A percentile compares a stretch with the other conserved stretches of the same genome.
Evolutionary conservation across 2,113 vertebrate species (phyloP).

Genomic region (Callithrix jacchus): DNA sequence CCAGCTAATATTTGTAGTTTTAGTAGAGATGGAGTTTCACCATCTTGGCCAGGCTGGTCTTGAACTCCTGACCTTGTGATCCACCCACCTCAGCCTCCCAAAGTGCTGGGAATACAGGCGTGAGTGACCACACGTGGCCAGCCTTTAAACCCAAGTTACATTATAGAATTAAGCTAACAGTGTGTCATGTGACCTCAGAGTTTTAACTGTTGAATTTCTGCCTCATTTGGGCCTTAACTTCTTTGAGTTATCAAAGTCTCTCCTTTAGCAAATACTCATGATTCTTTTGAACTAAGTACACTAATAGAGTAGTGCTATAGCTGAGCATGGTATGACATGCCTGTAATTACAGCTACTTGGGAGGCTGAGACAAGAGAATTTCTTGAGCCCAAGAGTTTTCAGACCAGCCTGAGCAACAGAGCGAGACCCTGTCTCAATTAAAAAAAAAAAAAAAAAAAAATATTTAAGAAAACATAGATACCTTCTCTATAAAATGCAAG

Average conservation of each 20-base stretch:
- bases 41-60: too few species aligned
- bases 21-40: too few species aligned
- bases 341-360: neutral
- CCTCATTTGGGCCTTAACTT: neutral
- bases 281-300: constrained; percentile 1
- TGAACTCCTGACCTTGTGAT: too few species aligned
- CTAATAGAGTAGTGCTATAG: neutral
- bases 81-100: too few species aligned
- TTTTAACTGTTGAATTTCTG: constrained; percentile 25
- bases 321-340: neutral
- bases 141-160: neutral
- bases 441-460: neutral
- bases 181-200: neutral
- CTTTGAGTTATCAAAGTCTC: neutral
- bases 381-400: neutral
- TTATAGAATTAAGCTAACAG: constrained; percentile 47
- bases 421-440: neutral
- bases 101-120: too few species aligned
- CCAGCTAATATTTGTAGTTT: too few species aligned
- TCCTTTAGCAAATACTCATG: neutral
- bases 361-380: neutral
- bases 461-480: too few species aligned
- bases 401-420: neutral
- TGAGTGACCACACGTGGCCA: too few species aligned
- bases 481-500: too few species aligned